Percentiles rank a stretch among this genome's conserved stretches.
These are phyloP conservation scores for Plestiodon gilberti DNA, from an alignment of 2,113 vertebrate genomes.

Conservation along the genomic window DNA sequence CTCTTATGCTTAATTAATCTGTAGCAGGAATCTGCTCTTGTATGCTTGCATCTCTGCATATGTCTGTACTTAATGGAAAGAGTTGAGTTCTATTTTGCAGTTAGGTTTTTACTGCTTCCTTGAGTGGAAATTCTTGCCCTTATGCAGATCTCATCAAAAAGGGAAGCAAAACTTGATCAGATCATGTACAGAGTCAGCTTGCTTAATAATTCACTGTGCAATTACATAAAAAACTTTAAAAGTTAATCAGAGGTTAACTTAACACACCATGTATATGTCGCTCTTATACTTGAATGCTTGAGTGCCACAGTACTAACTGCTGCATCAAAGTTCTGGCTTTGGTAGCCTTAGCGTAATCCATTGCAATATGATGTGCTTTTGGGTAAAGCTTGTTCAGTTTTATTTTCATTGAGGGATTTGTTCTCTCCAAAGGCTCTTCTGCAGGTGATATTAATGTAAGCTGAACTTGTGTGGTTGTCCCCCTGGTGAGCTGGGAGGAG, in stretches of 20 bases:
- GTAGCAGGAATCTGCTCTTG: conserved; percentile 26
- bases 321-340: background rate
- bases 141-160: conserved; percentile 18
- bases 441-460: conserved; percentile 20
- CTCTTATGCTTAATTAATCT: background rate
- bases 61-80: fast-evolving
- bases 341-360: background rate
- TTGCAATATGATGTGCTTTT: background rate
- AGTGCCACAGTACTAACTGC: background rate
- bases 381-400: conserved; percentile 41
- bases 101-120: conserved; percentile 47
- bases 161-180: conserved; percentile 57
- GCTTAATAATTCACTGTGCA: background rate
- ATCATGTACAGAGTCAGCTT: conserved; percentile 33
- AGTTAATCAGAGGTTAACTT: conserved; percentile 33
- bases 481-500: conserved; percentile 45
- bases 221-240: background rate
- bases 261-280: conserved; percentile 13
- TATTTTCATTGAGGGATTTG: conserved; percentile 3
- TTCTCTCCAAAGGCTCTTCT: conserved; percentile 32
- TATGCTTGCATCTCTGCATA: conserved; percentile 1
- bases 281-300: background rate
- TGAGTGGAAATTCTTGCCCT: conserved; percentile 61
- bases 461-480: background rate
- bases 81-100: background rate